Conservation (phyloP, 2,888 invertebrate genomes). For the Syritta pipiens region DNA sequence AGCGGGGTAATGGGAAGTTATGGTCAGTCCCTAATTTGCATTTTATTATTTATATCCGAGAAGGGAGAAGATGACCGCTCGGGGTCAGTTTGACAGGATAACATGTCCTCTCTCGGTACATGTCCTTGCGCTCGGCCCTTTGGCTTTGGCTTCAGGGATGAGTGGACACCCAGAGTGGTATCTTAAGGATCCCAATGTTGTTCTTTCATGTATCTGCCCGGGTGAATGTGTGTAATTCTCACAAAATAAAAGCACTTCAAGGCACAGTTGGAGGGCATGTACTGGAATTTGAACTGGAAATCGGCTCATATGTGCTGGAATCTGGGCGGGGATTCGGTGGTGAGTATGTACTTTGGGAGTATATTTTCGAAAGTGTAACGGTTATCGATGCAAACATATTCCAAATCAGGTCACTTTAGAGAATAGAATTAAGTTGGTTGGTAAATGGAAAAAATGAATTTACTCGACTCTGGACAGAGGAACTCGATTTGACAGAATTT, state of each 20-base stretch:
- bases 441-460: neutral
- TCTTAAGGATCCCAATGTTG: constrained; percentile 54
- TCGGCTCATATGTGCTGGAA: no score
- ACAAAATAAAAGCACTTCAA: constrained; percentile 69
- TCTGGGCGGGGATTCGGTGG: no score
- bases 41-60: constrained; percentile 58
- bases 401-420: constrained; percentile 15
- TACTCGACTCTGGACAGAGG: constrained; percentile 7
- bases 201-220: constrained; percentile 58
- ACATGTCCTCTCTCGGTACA: constrained; percentile 28
- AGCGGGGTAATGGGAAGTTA: constrained; percentile 61
- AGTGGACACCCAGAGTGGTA: constrained; percentile 57
- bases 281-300: constrained; percentile 24
- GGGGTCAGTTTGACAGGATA: constrained; percentile 62
- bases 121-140: constrained; percentile 33
- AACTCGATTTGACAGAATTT: constrained; percentile 22
- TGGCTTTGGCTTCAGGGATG: constrained; percentile 47
- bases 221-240: constrained; percentile 66
- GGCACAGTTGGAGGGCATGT: no score
- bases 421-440: neutral
- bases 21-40: constrained; percentile 66
- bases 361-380: constrained; percentile 41
- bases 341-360: constrained; percentile 25
- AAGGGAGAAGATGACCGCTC: neutral
- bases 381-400: constrained; percentile 7